Base-by-base conservation (phyloP, 2,888 invertebrate species). In the Pammene aurita region DNA sequence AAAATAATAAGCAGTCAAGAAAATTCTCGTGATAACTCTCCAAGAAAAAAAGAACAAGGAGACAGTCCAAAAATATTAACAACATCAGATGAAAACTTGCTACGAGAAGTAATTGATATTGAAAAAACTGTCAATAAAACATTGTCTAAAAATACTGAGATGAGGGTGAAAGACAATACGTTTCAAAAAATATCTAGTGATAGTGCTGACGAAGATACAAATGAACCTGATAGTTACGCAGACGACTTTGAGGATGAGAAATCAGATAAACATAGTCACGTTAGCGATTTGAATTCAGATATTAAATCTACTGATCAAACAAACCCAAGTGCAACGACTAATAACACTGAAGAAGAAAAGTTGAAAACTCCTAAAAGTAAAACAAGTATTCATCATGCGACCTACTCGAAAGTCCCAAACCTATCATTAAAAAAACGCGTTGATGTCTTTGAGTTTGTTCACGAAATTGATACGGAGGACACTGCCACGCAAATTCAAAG, bases 171-270 rank as follows among this genome's bases (percentile, higher is more conserved):
- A 61, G 66, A 75, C 64, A 50, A 73, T 14, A 76, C 76, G 67
- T 61, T 73, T 46, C 70, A 74, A 16, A 77, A 76, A 48, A 48
- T 66, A 54, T 72, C 76, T 48, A 80, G 73, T 71, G 76, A 80
- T 41, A 76, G 62, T 46, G 62, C 71, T 34, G 76, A 78, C 44
- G 78, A 74, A 55, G 74, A 74, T 34, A 80, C 77, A 48, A 84
- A 81, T 73, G 84, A 58, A 57, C n/a, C 50, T 38, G 68, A 87
- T 55, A 92, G 87, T 67, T 93, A 93, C 73, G 86, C 75, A 61
- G 93, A 93, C 75, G 93, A 93, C 77, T 93, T 93, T 75, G 93
- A 93, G 76, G 89, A 88, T 61, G 89, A 89, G n/a, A 88, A 86
- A n/a, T 80, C 82, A 14, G 74, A 66, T 44, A 67, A 72, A 48